Evolutionary conservation across 1,140 invertebrate species (phyloP), one percentile per base, ranked within the genome.

Genomic region (Papilio machaon): DNA sequence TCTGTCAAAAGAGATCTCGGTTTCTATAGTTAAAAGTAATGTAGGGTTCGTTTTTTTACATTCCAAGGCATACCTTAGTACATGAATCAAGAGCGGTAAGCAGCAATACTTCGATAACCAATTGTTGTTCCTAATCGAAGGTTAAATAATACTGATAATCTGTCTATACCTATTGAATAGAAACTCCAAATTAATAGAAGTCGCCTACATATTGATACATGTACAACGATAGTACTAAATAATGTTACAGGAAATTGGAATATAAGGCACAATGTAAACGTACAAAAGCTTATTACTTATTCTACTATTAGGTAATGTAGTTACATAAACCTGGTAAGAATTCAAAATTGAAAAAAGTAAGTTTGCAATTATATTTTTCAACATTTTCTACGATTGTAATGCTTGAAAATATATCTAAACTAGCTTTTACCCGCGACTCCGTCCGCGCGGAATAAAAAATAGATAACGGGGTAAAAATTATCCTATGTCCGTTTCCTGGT

Each of bases 241-340:
- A 60, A 35, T 38, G 8, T 15, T 38, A 70, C 64, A 70, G 64
- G 64, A 70, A 70, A 70, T 70, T 70, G 38, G 13, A 15, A 70
- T 38, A 64, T 64, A 64, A 35, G 64, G 2, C 64, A 70, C 64
- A 70, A 38, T 70, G 30, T 10, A 17, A 17, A 70, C 4, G 30
- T 15, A 38, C 6, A 15, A 11, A 7, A 30, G 23, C 60, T 35
- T 30, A 13, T 64, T 58, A 58, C 17, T n/a, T 43, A 13, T 35
- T 67, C 0, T 35, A 23, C 9, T 38, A 70, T 70, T 0, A 38
- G 30, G 64, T 38, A 70, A 70, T 11, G 11, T 70, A 6, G 64
- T 67, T 67, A 67, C 60, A 67, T 67, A 67, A 67, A 67, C 9
- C 30, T 23, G 58, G 58, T 60, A 60, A 19, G 15, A 15, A 54